Evolutionary conservation across 2,113 vertebrate species (phyloP).

Genomic region (Oreocharis arfaki): DNA sequence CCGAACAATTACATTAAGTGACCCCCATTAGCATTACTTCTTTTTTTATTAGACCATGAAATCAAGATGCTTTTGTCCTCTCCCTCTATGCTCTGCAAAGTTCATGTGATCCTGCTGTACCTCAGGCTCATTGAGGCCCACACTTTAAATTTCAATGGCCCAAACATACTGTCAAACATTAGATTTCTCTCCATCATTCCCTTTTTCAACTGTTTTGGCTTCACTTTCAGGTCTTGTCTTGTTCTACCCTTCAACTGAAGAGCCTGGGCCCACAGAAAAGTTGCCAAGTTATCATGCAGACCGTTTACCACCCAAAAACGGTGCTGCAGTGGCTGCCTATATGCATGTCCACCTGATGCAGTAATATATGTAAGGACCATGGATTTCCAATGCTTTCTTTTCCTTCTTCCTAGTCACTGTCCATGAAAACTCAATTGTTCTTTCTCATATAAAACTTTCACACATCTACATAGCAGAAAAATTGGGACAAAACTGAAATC

Average conservation of each 20-base stretch:
- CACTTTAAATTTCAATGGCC: neutral
- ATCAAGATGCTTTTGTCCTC: neutral
- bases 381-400: neutral
- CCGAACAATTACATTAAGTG: neutral
- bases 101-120: neutral
- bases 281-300: neutral
- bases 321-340: neutral
- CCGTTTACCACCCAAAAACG: neutral
- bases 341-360: rapidly evolving
- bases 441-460: neutral
- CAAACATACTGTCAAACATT: neutral
- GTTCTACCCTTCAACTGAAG: neutral
- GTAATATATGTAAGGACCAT: neutral
- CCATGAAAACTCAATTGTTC: neutral
- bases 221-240: neutral
- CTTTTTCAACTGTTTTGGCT: neutral
- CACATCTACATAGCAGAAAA: neutral
- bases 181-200: neutral
- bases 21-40: neutral
- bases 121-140: neutral
- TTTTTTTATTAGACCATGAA: neutral
- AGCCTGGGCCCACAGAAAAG: neutral
- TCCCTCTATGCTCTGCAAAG: neutral
- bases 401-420: neutral
- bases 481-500: neutral